Evolutionary conservation across 1,140 invertebrate genomes (phyloP), one percentile per base, ranked within the genome.

Genomic region (Drosophila athabasca): DNA sequence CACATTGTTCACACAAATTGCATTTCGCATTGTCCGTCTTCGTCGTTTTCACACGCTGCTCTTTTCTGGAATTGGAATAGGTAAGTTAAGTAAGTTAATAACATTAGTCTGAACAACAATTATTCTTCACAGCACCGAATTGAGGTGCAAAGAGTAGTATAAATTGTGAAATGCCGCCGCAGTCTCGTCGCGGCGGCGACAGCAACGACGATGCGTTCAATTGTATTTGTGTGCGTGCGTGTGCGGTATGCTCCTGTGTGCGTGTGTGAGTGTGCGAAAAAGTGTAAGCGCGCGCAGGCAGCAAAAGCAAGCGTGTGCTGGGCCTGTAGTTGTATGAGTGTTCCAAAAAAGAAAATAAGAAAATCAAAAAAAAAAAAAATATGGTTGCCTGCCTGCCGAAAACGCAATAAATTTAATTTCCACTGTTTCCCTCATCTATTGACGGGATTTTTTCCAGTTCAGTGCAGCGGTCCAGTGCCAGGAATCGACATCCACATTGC

Each of bases 301-400:
- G 68, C 67, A 76, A 31, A 35, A 13, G 35, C 35, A 39, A 69
- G 60, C 51, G 49, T 87, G 66, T 61, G 64, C 39, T 87, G 62
- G 53, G 64, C 48, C 82, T 78, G 72, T 76, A 76, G 51, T 67
- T 76, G 82, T 85, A 66, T 70, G 64, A 69, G 75, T 81, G 82
- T 87, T 75, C 74, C 80, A 88, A 87, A 87, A 88, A 87, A 88
- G 79, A 88, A 87, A 87, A 88, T 78, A 75, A 67, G 73, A 69
- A 85, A 76, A 76, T 61, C 60, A 64, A 69, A 84, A 84, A 75
- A 84, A 49, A 79, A 87, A 84, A 49, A 79, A 87, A 85, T 90
- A 84, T 89, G 80, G 81, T 78, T 78, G 82, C 81, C 77, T 74
- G 55, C 64, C 59, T 64, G 72, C 76, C 65, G 59, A 79, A 64